Evolutionary conservation across 2,888 invertebrate genomes (phyloP), one percentile per base, ranked within the genome.

Genomic region (Leptogaster cylindrica): DNA sequence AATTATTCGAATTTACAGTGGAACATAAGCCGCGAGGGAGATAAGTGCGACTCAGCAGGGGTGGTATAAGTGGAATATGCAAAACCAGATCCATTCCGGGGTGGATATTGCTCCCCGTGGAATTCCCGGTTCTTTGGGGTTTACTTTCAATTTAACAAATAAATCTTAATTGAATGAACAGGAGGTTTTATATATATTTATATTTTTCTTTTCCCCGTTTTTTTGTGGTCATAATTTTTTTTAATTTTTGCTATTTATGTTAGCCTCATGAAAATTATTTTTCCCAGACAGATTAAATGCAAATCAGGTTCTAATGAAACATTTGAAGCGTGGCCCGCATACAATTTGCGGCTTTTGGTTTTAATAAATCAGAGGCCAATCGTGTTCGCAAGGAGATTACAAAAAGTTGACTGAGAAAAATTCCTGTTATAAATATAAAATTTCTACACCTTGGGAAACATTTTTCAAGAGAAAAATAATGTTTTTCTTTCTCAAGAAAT

Each of bases 1-100:
- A 61, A 61, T 61, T 61, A 44, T 44, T 44, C 61, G 14, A 61
- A 61, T 61, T 61, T 44, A 61, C 61, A 36, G 61, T n/a, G 61
- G 16, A 16, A 27, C 14, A 61, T 23, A 61, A 44, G 18, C 28
- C 44, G 44, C 23, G 44, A 27, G 61, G 61, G 61, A 46, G 28
- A 3, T 3, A 18, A 58, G 39, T 10, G 39, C 10, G 50, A 10
- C 44, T 44, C 16, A 14, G 27, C 52, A 18, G 16, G 41, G 18
- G 39, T 10, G 31, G 39, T 12, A 52, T 55, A 55, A 55, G 39
- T 55, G 55, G 55, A 12, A 55, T 39, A 55, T 28, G 36, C 55
- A 39, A 55, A 25, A 55, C 23, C 39, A 39, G 55, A 39, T 55
- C 39, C 39, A 52, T 52, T 10, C n/a, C 14, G 33, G 52, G 28